Base-by-base conservation (phyloP, 2,113 vertebrate genomes). In the Tretioscincus oriximinensis region DNA sequence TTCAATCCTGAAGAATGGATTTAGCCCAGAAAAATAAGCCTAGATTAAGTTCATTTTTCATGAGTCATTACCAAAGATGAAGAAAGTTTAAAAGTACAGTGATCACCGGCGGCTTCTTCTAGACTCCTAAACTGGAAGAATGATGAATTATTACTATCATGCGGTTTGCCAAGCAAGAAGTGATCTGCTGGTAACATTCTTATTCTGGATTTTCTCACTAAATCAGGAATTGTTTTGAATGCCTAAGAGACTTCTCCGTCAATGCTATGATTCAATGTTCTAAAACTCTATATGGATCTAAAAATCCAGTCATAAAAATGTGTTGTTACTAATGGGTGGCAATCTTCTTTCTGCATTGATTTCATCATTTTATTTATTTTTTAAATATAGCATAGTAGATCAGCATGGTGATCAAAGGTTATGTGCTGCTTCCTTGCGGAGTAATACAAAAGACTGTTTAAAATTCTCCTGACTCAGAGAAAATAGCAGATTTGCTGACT, bases 401-500 rank as follows among this genome's bases (percentile, higher is more conserved):
- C 58, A 74, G 76, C 51, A 45, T 29, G 65, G 21, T 60, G 80
- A 71, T 88, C 81, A 84, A 74, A 78, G 78, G 82, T 80, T 77
- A 81, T 6, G 49, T 1, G 26, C 7, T 54, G 79, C 21, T 70
- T 54, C 77, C 21, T 70, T 87, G 81, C 65, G 81, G 82, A 70
- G 29, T 49, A 77, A 79, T 45, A 76, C 72, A 83, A 87, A 16
- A 82, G 64, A 22, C 18, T 81, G 75, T 76, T 91, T 69, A 80
- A 67, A 82, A 86, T 88, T 90, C 86, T 89, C 88, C 81, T 89
- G 84, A 90, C 77, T 86, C 0, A 81, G 21, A 0, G 83, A 76
- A 88, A 80, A 86, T 5, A 61, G 64, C 73, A 26, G 11, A 31
- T 87, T 83, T 88, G 87, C 84, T 91, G 84, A 90, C 76, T 85